These are phyloP conservation scores for Ciconia stormi DNA, from an alignment of 2,113 vertebrate species.

Conservation along the genomic window DNA sequence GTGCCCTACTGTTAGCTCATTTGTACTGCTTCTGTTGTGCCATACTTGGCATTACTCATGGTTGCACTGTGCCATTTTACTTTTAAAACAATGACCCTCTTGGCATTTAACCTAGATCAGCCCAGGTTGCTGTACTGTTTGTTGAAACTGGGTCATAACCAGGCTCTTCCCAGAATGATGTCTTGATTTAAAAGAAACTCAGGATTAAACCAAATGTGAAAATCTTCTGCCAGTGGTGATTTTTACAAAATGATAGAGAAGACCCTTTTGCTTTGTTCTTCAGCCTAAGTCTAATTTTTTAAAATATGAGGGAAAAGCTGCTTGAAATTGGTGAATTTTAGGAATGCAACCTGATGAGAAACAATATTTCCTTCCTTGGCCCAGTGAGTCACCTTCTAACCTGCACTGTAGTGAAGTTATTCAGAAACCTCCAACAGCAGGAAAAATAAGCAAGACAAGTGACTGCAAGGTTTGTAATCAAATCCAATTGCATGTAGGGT, in stretches of 20 bases:
- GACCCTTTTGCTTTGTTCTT: not conserved
- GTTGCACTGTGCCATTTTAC: not conserved
- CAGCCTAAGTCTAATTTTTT: conserved; percentile 12
- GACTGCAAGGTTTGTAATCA: not conserved
- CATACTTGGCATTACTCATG: not conserved
- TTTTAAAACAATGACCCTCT: conserved; percentile 34
- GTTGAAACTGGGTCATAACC: conserved; percentile 36
- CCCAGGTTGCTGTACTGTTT: not conserved
- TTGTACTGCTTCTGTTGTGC: not conserved
- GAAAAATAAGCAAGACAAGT: conserved; percentile 48
- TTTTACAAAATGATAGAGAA: not conserved
- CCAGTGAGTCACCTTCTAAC: conserved; percentile 29
- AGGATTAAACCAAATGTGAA: conserved; percentile 15
- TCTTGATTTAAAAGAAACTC: conserved; percentile 39
- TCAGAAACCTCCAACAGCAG: conserved; percentile 28
- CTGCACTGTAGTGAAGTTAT: not conserved
- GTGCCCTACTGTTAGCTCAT: not conserved
- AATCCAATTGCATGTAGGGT: not conserved
- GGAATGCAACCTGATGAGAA: conserved; percentile 45
- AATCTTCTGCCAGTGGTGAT: not conserved
- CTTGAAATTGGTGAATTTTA: conserved; percentile 63
- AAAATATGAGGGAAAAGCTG: not conserved
- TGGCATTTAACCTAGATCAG: conserved; percentile 9
- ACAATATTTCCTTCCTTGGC: conserved; percentile 25
- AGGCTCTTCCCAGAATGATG: not conserved